These are phyloP conservation scores for Thalassaphorura encarpata DNA, from an alignment of 1,140 invertebrate genomes.

Conservation along the genomic window DNA sequence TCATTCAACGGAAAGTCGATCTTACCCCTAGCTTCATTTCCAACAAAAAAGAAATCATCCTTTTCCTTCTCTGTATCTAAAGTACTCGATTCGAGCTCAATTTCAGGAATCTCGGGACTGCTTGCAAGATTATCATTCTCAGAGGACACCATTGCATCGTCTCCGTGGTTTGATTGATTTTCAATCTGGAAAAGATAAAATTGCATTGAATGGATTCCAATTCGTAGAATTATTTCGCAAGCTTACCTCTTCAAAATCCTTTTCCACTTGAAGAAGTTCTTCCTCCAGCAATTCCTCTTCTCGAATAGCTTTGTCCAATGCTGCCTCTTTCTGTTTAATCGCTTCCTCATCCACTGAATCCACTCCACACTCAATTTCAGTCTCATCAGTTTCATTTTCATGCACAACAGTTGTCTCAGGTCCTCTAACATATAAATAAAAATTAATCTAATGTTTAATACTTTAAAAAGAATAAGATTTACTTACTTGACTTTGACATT, in stretches of 20 bases:
- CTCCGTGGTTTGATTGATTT: conserved; percentile 5
- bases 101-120: neutral
- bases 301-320: conserved; percentile 55
- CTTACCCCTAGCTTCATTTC: neutral
- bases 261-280: conserved; percentile 67
- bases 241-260: conserved; percentile 33
- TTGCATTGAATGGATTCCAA: neutral
- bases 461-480: no score
- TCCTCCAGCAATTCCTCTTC: conserved; percentile 69
- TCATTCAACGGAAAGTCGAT: neutral
- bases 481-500: no score
- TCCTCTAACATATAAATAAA: no score
- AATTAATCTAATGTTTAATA: no score
- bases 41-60: conserved; percentile 1
- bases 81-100: neutral
- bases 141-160: neutral
- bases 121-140: neutral
- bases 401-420: no score
- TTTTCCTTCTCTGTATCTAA: neutral
- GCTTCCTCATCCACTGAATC: conserved; percentile 39
- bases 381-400: no score
- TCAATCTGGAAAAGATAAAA: conserved; percentile 17
- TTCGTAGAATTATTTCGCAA: neutral
- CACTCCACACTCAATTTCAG: no score
- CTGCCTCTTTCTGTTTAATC: conserved; percentile 41